Evolutionary conservation across 2,113 vertebrate genomes (phyloP), one percentile per base, ranked within the genome.

Genomic region (Passer domesticus): DNA sequence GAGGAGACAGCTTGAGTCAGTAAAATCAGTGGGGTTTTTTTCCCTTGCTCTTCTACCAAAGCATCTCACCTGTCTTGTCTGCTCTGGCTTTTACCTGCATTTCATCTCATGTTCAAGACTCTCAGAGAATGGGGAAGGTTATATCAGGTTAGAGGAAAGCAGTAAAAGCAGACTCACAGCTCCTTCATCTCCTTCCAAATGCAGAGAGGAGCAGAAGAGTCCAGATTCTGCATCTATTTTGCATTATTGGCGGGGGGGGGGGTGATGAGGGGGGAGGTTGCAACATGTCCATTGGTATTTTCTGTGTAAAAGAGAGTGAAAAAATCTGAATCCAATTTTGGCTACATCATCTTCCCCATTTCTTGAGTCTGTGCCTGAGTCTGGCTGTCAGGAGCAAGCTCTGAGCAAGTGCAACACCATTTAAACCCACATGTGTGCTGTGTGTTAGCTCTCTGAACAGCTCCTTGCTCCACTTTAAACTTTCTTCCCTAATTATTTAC

Each of bases 361-460:
- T n/a, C 46, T 56, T 18, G 25, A 75, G n/a, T 6, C 56, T 27
- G 19, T 72, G 37, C 24, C 64, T 17, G 16, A 81, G 47, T 24
- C 66, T 62, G 77, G 39, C 66, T 87, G 15, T 10, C 47, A 47
- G 58, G 44, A 89, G 37, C 0, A 0, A 28, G 53, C 12, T 87
- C 31, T 24, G 28, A 73, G 16, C 3, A 17, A 83, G 24, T 8
- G 22, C 50, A 53, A 2, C 13, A 28, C 7, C 18, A 7, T 37
- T 64, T 24, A 56, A 73, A 23, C 30, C 25, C 17, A 4, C 1
- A 1, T 0, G 0, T 60, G 33, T 19, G 19, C 41, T 33, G 0
- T 1, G 9, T 4, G 1, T n/a, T 41, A 39, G 10, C 20, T 59
- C 20, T 62, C 37, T 50, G 44, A 35, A 13, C 20, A 25, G n/a